Conservation (phyloP, 1,140 invertebrate species). For the Lasioglossum baleicum region DNA sequence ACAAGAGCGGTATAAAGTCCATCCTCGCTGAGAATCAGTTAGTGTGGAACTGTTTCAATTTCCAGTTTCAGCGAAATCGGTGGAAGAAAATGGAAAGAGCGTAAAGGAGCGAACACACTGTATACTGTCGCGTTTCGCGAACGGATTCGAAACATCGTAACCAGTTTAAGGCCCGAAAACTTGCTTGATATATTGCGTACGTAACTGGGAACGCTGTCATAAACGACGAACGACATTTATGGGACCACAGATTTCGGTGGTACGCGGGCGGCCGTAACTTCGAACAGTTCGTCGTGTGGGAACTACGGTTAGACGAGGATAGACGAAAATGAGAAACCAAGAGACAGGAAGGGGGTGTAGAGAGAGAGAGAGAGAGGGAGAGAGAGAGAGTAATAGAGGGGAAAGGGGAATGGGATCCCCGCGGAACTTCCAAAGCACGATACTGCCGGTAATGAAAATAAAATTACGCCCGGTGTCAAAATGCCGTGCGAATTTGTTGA, state of each 20-base stretch:
- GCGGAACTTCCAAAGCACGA: not conserved
- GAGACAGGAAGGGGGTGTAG: not conserved
- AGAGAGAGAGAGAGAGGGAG: not conserved
- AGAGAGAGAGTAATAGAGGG: not conserved
- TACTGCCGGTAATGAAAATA: constrained; percentile 33
- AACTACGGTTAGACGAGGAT: not conserved
- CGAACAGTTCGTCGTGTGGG: constrained; percentile 13
- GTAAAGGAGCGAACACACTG: no score
- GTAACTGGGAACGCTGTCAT: constrained; percentile 45
- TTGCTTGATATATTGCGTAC: constrained; percentile 41
- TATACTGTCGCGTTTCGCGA: not conserved
- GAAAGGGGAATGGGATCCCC: not conserved
- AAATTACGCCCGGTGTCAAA: constrained; percentile 28
- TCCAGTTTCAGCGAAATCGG: not conserved
- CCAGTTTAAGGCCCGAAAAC: constrained; percentile 27
- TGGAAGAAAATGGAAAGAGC: not conserved
- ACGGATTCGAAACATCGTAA: constrained; percentile 3
- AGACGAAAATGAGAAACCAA: no score
- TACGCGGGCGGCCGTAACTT: constrained; percentile 27
- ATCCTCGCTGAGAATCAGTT: not conserved
- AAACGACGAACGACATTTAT: constrained; percentile 61
- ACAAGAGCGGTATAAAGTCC: no score
- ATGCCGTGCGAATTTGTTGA: constrained; percentile 5
- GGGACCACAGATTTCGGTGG: constrained; percentile 43
- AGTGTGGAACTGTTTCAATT: no score